Evolutionary conservation across 2,797 vertebrate species (phyloP), one percentile per base, ranked within the genome.

Genomic region (Nyctibius grandis): DNA sequence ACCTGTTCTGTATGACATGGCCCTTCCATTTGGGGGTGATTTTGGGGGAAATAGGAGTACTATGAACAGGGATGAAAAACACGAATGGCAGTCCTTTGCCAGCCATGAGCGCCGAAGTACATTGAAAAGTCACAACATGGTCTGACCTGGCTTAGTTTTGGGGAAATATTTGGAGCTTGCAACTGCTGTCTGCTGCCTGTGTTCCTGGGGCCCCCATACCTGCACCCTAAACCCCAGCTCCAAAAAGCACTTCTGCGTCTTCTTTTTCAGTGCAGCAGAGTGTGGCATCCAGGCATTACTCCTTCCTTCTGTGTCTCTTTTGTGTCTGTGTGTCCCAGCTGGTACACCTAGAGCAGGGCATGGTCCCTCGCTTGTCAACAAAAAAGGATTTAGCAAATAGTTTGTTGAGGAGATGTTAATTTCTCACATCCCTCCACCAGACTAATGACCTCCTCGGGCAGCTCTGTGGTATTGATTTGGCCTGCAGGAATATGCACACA

Each of bases 171-270:
- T 92, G 57, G 29, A 59, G 12, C 40, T 33, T 82, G 18, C 42
- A 42, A 29, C 36, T 75, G 23, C 33, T 25, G 7, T 53, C 34
- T 91, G 26, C 34, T 72, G 36, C 23, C 53, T 0, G 0, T 45
- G 23, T 70, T 21, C 26, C 44, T 70, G 25, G 13, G 12, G 3
- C 10, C 7, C 21, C n/a, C 6, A 40, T 42, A 63, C 26, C 50
- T 64, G 11, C 29, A 36, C 14, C n/a, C 34, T 44, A 57, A 76
- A 34, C 22, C 36, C 10, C 47, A 74, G 16, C 26, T 61, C 47
- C 44, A 20, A n/a, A 61, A 85, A 59, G 6, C 34, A 19, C 21
- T 7, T 69, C 17, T 75, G 9, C 0, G 0, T 57, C 53, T 47
- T 79, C 59, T 70, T 80, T 83, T 91, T 17, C 44, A 22, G 5